Conservation (phyloP, 2,888 invertebrate species). For the Lycia hirtaria region DNA sequence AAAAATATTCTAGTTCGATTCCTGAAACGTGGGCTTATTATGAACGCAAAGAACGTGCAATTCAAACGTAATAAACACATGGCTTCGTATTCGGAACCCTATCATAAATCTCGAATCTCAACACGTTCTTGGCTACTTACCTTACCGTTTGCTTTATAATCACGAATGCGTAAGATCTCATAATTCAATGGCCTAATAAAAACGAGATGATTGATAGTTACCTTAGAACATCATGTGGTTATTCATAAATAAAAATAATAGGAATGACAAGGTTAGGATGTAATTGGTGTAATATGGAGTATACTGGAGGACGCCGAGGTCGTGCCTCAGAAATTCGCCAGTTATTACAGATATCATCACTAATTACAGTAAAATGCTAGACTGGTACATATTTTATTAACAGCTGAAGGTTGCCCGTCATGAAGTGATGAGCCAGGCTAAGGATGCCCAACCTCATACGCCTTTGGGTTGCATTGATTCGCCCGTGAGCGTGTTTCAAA, state of each 20-base stretch:
- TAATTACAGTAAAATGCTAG: slow-evolving; percentile 39
- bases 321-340: slow-evolving; percentile 61
- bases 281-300: slow-evolving; percentile 39
- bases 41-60: too few species aligned
- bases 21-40: too few species aligned
- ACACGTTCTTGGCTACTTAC: too few species aligned
- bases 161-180: slow-evolving; percentile 8
- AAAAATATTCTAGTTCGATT: too few species aligned
- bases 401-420: slow-evolving; percentile 44
- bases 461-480: neutral
- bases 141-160: slow-evolving; percentile 2
- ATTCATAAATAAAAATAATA: slow-evolving; percentile 44
- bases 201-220: slow-evolving; percentile 41
- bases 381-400: slow-evolving; percentile 42
- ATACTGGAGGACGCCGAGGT: slow-evolving; percentile 59
- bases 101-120: too few species aligned
- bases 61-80: too few species aligned
- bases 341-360: slow-evolving; percentile 44
- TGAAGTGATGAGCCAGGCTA: slow-evolving; percentile 9
- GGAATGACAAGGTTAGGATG: slow-evolving; percentile 58
- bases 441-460: neutral
- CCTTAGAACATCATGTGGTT: slow-evolving; percentile 42
- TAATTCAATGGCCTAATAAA: slow-evolving; percentile 36
- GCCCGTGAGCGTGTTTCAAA: neutral
- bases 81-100: too few species aligned